These are phyloP conservation scores for Neosilurus mollespiculum DNA, from an alignment of 2,797 vertebrate genomes.

Conservation along the genomic window DNA sequence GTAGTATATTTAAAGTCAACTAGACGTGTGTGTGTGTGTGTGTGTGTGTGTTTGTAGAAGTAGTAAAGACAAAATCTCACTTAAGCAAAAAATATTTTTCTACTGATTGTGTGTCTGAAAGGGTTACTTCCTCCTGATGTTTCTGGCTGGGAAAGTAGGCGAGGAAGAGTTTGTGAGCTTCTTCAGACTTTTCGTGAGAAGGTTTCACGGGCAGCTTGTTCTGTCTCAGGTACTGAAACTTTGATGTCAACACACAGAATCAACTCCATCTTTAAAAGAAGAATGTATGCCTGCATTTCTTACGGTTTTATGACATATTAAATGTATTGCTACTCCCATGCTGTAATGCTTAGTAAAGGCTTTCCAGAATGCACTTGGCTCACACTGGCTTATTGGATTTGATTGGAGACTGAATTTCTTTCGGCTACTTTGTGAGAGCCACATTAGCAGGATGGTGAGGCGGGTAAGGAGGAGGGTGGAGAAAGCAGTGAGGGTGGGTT, in stretches of 20 bases:
- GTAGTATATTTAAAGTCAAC: neutral
- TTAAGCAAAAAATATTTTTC: neutral
- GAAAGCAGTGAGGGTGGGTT: neutral
- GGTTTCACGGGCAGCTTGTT: constrained; percentile 88
- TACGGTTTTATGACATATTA: neutral
- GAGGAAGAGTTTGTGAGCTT: constrained; percentile 79
- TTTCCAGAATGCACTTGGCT: constrained; percentile 17
- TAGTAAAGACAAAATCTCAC: too few species aligned
- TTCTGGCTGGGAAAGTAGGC: constrained; percentile 79
- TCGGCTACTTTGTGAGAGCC: constrained; percentile 6
- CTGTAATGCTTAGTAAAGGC: constrained; percentile 11
- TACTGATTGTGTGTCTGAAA: constrained; percentile 52
- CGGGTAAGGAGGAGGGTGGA: neutral
- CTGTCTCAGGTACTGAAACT: constrained; percentile 86
- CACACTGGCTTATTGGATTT: neutral
- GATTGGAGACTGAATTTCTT: constrained; percentile 16
- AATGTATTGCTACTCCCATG: constrained; percentile 9
- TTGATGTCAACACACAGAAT: neutral
- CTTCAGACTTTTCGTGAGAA: constrained; percentile 83
- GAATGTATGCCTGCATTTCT: neutral
- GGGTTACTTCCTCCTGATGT: constrained; percentile 93
- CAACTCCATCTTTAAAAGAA: neutral
- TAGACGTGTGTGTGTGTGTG: neutral
- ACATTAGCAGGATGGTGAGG: neutral
- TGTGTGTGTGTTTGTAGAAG: too few species aligned